Conservation (phyloP, 2,113 vertebrate genomes). For the Oceanites oceanicus region DNA sequence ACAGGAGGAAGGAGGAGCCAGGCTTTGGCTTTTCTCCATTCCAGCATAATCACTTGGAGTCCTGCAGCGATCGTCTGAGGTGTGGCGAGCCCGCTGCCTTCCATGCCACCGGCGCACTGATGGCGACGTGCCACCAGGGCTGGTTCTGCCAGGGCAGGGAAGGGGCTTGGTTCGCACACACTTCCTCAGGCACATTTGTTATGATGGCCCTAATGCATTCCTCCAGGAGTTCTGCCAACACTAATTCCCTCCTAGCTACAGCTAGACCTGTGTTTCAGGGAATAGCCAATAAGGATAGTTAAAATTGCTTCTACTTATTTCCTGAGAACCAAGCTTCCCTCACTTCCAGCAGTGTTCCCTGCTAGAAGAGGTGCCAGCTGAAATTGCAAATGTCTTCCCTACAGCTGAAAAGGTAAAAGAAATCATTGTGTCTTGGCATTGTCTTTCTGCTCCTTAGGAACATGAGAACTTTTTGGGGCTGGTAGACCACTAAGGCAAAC, state of each 20-base stretch:
- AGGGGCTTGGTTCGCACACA: neutral
- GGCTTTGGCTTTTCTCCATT: neutral
- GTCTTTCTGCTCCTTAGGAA: neutral
- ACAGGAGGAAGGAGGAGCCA: neutral
- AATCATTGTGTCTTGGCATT: neutral
- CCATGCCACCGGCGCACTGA: accelerated
- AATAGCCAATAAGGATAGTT: neutral
- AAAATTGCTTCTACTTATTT: neutral
- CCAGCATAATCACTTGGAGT: neutral
- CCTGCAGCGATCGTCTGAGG: neutral
- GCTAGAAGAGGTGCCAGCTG: neutral
- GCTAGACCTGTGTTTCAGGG: neutral
- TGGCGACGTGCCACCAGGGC: accelerated
- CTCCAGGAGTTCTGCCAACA: neutral
- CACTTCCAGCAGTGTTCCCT: neutral
- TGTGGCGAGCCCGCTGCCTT: neutral
- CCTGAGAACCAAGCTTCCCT: neutral
- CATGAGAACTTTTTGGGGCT: neutral
- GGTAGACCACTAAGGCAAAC: neutral
- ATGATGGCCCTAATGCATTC: neutral
- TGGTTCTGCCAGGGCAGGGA: neutral
- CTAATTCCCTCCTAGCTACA: neutral
- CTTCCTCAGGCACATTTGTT: neutral
- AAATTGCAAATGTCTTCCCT: neutral
- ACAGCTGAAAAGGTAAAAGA: neutral